These are phyloP conservation scores for Helobdella robusta DNA, from an alignment of 2,888 invertebrate species.

Conservation along the genomic window DNA sequence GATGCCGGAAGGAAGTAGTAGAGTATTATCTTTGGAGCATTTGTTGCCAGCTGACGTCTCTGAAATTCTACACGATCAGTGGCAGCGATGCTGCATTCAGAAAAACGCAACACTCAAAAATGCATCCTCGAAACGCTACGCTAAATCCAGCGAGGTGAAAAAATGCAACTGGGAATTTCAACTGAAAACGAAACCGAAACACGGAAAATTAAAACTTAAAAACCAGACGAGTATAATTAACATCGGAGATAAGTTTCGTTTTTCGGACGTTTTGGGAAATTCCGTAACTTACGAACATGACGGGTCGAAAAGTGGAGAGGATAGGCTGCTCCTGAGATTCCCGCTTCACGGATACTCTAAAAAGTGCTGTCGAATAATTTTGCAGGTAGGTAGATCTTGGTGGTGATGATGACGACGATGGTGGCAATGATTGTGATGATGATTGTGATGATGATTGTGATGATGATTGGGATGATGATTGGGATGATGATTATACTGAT, in stretches of 20 bases:
- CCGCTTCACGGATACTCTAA: too few species aligned
- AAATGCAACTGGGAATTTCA: constrained; percentile 15
- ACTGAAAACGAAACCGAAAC: constrained; percentile 12
- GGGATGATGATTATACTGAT: too few species aligned
- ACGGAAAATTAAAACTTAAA: background rate
- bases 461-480: too few species aligned
- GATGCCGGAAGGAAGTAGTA: background rate
- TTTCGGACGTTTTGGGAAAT: background rate
- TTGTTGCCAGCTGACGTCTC: constrained; percentile 1
- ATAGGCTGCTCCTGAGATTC: background rate
- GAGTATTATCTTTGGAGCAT: background rate
- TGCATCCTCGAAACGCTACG: constrained; percentile 1
- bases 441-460: too few species aligned
- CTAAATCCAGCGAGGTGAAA: too few species aligned
- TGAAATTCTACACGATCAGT: background rate
- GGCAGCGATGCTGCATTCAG: too few species aligned
- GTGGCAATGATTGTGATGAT: too few species aligned
- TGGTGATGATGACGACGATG: too few species aligned
- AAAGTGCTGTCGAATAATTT: too few species aligned
- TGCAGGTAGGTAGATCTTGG: too few species aligned
- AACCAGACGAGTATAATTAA: background rate
- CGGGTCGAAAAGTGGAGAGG: constrained; percentile 9
- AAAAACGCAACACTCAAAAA: too few species aligned
- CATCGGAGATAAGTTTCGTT: background rate
- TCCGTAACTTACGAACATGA: background rate